phyloP scores from a whole-genome alignment of 2,797 vertebrate genomes.

The Oreochromis mossambicus region DNA sequence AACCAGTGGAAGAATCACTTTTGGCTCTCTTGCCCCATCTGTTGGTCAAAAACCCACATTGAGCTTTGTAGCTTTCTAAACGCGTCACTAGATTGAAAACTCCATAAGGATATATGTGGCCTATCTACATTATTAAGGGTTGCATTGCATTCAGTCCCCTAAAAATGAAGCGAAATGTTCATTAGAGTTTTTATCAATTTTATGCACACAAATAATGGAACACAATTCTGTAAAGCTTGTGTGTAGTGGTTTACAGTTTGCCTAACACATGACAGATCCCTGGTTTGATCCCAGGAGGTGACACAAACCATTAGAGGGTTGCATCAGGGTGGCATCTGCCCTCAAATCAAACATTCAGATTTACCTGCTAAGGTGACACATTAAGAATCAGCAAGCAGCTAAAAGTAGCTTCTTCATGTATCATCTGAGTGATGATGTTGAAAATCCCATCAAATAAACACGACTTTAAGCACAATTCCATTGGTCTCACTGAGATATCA shows the following conservation, averaged over 20 bases:
- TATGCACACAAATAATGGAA: not conserved
- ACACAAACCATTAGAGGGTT: not conserved
- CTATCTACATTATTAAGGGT: not conserved
- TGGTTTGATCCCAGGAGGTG: not conserved
- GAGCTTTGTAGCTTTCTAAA: not conserved
- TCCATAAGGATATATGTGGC: not conserved
- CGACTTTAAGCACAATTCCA: not conserved
- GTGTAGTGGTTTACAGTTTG: not conserved
- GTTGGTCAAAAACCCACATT: not conserved
- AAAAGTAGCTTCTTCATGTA: not conserved
- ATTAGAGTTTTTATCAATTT: not conserved
- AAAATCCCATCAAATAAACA: not conserved
- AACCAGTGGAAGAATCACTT: not conserved
- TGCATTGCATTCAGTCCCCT: not conserved
- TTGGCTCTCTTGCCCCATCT: slow-evolving; percentile 28
- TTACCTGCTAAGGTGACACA: not conserved
- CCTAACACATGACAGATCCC: not conserved
- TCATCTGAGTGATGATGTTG: not conserved
- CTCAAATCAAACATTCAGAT: not conserved
- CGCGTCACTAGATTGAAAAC: not conserved
- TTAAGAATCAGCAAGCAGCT: not conserved
- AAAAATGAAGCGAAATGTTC: not conserved
- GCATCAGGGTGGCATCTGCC: not conserved
- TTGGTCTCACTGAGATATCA: not conserved
- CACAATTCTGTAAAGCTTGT: not conserved